Evolutionary conservation across 2,113 vertebrate species (phyloP), one percentile per base, ranked within the genome.

Genomic region (Arvicanthis niloticus): DNA sequence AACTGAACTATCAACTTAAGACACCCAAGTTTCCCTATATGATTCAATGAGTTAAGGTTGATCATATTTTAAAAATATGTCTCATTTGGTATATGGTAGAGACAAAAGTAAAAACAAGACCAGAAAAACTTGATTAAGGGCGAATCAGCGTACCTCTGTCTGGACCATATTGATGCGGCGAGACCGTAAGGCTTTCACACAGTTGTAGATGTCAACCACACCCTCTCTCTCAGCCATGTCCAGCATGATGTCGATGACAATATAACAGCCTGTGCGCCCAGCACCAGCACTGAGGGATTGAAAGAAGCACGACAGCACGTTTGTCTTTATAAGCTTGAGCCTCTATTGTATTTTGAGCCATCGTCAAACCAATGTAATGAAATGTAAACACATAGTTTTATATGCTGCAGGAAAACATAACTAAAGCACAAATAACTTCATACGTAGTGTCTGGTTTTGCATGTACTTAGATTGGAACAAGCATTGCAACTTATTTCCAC

Each of bases 111-210:
- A 48, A 58, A 58, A 90, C 31, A 65, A 65, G 24, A 4, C 34
- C 37, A 70, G 34, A 17, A 72, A 37, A 67, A 6, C 8, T 11
- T 1, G 56, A 95, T 19, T 16, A 22, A 72, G 85, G 56, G 72
- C 29, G 26, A 96, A 98, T 89, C 67, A 45, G 11, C 58, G 34
- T 99, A 99, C 99, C 99, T 99, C 99, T 96, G 99, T 99, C 98
- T 99, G 99, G 97, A 99, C 99, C 99, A 99, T 99, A 98, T 99
- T 99, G 99, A 99, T 99, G 96, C 99, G 99, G 45, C 99, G 98
- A 68, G 99, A 99, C 93, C 99, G 98, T 87, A 99, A 98, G 37
- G 99, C 99, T 98, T 99, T 99, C 97, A 99, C 99, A 72, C 99
- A 99, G 98, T 99, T 99, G 98, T 99, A 99, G 98, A 99, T 99